Evolutionary conservation across 2,888 invertebrate genomes (phyloP), one percentile per base, ranked within the genome.

Genomic region (Drosophila prostipennis): DNA sequence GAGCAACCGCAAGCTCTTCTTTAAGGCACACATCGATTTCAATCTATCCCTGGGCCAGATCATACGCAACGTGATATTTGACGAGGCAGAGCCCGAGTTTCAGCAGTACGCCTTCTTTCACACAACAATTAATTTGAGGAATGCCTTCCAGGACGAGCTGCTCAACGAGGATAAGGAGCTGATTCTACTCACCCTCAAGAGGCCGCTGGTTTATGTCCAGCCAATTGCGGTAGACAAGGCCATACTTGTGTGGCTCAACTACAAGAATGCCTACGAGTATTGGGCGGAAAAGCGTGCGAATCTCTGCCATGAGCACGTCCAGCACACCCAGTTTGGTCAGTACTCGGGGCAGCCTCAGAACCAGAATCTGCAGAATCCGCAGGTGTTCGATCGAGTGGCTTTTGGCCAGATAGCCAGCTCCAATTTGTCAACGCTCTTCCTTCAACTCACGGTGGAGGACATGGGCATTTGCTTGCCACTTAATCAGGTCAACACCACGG

Each of bases 211-310:
- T 74, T 98, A 98, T 92, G 96, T 99, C 61, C 99, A 99, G 92
- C 99, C 99, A 0, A 95, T 98, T 89, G 99, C 99, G 8, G 96
- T 99, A 57, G 99, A 99, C 92, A 98, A 98, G 93, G 99, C 98
- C 13, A 98, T 99, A 78, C 94, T 99, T 19, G 98, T 99, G 49
- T 99, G 99, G 99, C 93, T 99, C 75, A 99, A 99, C 93, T 99
- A 99, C 91, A 99, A 99, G 93, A 99, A 99, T 92, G 99, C 99
- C 0, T 99, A 99, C 90, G 99, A 99, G 91, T 99, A 99, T 92
- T 99, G 99, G 99, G 98, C 97, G 80, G 98, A 98, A 91, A 99
- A 99, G 92, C 93, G 99, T 5, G 95, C 97, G 6, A 97, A 96
- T 83, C 93, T 98, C 43, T 98, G 97, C 90, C 97, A 96, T 86